Conservation (phyloP, 2,113 vertebrate species). For the Zapornia atra region DNA sequence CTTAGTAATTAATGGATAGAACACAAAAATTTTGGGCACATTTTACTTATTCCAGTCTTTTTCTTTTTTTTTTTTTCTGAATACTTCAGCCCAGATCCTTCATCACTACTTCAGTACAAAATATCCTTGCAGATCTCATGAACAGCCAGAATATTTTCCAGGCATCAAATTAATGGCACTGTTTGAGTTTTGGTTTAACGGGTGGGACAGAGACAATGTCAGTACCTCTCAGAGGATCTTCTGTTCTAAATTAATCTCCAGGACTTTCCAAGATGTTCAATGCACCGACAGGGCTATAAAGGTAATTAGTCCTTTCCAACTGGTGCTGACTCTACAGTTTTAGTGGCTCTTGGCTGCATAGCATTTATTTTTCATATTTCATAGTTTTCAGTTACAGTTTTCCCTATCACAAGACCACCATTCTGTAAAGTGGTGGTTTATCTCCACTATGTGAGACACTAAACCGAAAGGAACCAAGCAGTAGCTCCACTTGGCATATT, state of each 20-base stretch:
- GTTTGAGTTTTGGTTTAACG: neutral
- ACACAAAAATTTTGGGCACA: constrained; percentile 27
- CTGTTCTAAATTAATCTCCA: neutral
- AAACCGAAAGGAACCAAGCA: neutral
- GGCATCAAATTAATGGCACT: neutral
- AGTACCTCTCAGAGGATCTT: neutral
- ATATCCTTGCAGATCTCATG: neutral
- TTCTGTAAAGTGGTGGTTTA: neutral
- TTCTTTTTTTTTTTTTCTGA: constrained; percentile 1
- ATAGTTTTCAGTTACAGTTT: neutral
- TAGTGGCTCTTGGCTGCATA: neutral
- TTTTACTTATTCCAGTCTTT: neutral
- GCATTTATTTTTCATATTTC: neutral
- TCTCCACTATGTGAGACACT: neutral
- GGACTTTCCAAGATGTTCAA: neutral
- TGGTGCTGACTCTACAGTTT: neutral
- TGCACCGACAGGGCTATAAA: neutral
- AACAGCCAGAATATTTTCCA: constrained; percentile 46
- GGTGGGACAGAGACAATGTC: neutral
- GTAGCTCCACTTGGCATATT: neutral
- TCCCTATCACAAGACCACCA: neutral
- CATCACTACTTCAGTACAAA: neutral
- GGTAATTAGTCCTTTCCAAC: neutral
- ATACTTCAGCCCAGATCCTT: neutral
- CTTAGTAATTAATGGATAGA: constrained; percentile 52